Evolutionary conservation across 1,140 invertebrate species (phyloP), one percentile per base, ranked within the genome.

Genomic region (Drosophila watanabei): DNA sequence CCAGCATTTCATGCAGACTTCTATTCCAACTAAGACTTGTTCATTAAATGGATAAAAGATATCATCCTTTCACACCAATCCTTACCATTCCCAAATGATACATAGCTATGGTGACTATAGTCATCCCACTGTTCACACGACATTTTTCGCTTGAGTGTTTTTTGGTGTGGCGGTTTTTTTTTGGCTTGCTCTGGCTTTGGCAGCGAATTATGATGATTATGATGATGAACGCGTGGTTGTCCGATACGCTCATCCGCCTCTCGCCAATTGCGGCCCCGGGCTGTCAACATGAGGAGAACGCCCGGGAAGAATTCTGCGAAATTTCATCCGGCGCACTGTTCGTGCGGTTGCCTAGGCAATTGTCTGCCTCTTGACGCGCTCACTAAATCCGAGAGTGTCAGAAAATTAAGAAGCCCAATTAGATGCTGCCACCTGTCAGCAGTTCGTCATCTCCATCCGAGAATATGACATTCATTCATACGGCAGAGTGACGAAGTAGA

Each of bases 351-450:
- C 63, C 56, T 58, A 48, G 66, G 85, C 82, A 91, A 91, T 90
- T 90, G 86, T 86, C 82, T 75, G 65, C 68, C 33, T 51, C 65
- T 61, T 39, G 57, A 59, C 51, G 69, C 68, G 68, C 72, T 68
- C 68, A 75, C 62, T 43, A 63, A 85, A 78, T 77, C 58, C 72
- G 46, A 78, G 71, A 72, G 88, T 91, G 87, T 92, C 82, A 91
- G 81, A 91, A 87, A 89, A 92, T 87, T 89, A 90, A 85, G 83
- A 92, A 90, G 91, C 86, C 92, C 92, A 93, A 93, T 93, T 93
- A 93, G 81, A 93, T 75, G 80, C 77, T 82, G 84, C 86, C 92
- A 93, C 92, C 92, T 93, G 92, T 93, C 92, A 93, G 92, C 92
- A 93, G 92, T 93, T 93, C 92, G 92, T 93, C 92, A 93, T 92